phyloP scores from a whole-genome alignment of 1,140 invertebrate genomes.

The Hydropsyche tenuis region DNA sequence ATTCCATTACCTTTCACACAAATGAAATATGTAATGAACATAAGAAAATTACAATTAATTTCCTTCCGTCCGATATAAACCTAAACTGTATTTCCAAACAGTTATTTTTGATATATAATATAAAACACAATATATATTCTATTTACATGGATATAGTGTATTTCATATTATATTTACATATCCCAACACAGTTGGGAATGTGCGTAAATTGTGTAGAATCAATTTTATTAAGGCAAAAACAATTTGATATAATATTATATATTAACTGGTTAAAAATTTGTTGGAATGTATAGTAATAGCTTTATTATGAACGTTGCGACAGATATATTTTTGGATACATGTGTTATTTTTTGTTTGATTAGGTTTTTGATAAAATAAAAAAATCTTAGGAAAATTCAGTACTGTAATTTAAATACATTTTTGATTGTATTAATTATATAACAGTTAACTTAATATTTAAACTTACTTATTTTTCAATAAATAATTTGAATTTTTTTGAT shows the following conservation, averaged over 20 bases:
- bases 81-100: not conserved
- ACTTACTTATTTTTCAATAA: constrained; percentile 50
- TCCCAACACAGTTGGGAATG: constrained; percentile 37
- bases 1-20: constrained; percentile 2
- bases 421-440: constrained; percentile 44
- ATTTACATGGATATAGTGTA: not conserved
- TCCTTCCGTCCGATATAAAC: not conserved
- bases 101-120: constrained; percentile 1
- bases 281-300: constrained; percentile 27
- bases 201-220: constrained; percentile 39
- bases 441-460: constrained; percentile 47
- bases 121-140: constrained; percentile 14
- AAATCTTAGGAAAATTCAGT: constrained; percentile 43
- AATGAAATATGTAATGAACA: not conserved
- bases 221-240: not conserved
- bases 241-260: constrained; percentile 9
- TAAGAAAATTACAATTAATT: not conserved
- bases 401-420: constrained; percentile 42
- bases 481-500: constrained; percentile 45
- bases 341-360: not conserved
- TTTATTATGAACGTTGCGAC: not conserved
- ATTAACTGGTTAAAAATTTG: constrained; percentile 6
- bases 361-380: constrained; percentile 18
- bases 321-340: not conserved
- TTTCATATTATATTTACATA: not conserved